Evolutionary conservation across 2,797 vertebrate species (phyloP).

Genomic region (Petrocephalus schoutedeni): DNA sequence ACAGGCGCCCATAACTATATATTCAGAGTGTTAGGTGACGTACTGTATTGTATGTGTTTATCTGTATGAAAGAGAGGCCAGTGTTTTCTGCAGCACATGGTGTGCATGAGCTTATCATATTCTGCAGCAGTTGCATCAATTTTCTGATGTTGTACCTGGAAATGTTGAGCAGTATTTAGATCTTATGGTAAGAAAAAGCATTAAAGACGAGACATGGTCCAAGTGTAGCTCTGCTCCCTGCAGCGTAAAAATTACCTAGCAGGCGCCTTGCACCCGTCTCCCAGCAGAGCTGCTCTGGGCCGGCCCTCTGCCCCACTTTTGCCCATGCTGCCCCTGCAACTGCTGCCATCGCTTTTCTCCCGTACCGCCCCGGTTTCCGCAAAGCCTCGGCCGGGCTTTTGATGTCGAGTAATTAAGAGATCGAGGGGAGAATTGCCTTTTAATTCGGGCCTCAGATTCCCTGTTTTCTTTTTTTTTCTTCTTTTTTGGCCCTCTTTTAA

Average conservation of each 20-base stretch:
- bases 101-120: neutral
- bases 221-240: neutral
- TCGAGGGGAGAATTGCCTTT: constrained; percentile 31
- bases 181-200: neutral
- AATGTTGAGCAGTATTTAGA: neutral
- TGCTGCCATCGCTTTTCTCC: neutral
- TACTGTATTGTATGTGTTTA: neutral
- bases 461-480: constrained; percentile 41
- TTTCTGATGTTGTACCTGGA: neutral
- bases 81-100: neutral
- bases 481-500: constrained; percentile 50
- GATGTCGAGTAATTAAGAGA: constrained; percentile 2
- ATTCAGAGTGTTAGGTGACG: neutral
- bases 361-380: neutral
- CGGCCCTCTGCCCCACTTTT: neutral
- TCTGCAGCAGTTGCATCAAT: neutral
- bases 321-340: neutral
- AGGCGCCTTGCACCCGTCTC: neutral
- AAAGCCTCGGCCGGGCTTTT: constrained; percentile 11
- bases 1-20: neutral
- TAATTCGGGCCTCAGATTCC: constrained; percentile 53
- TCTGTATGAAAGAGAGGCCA: neutral
- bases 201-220: neutral
- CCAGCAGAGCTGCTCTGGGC: neutral
- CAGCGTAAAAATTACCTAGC: neutral